Percentiles rank a stretch among this genome's conserved stretches.
phyloP scores from a whole-genome alignment of 23 tunicate species.

The Phallusia fumigata region DNA sequence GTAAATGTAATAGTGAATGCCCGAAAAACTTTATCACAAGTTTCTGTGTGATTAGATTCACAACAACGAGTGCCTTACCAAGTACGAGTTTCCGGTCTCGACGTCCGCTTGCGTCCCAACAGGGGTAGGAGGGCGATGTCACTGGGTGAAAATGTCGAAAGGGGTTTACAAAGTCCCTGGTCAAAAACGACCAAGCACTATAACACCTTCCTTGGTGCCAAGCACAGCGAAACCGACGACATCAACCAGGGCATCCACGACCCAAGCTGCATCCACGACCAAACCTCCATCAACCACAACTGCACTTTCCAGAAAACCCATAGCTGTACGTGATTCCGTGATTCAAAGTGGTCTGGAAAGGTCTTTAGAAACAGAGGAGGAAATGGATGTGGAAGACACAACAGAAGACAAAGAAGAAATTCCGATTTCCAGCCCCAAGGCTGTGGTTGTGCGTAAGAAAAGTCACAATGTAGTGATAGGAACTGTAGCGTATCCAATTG shows the following conservation, averaged over 20 bases:
- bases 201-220: too few species aligned
- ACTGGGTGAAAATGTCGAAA: neutral
- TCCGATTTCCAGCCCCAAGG: neutral
- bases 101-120: slow-evolving; percentile 1
- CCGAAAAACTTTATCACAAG: too few species aligned
- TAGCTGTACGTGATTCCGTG: too few species aligned
- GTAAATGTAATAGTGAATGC: too few species aligned
- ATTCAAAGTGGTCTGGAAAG: neutral
- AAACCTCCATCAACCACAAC: too few species aligned
- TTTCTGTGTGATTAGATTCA: neutral
- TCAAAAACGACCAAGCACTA: neutral
- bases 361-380: neutral
- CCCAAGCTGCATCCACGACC: too few species aligned
- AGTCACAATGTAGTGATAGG: neutral
- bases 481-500: neutral
- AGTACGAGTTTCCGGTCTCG: slow-evolving; percentile 7
- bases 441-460: neutral
- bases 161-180: neutral
- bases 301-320: too few species aligned
- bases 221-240: too few species aligned
- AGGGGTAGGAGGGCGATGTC: neutral
- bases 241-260: too few species aligned
- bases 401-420: neutral
- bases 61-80: neutral
- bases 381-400: neutral